Evolutionary conservation across 2,888 invertebrate species (phyloP).

Genomic region (Drosophila pseudotakahashii): DNA sequence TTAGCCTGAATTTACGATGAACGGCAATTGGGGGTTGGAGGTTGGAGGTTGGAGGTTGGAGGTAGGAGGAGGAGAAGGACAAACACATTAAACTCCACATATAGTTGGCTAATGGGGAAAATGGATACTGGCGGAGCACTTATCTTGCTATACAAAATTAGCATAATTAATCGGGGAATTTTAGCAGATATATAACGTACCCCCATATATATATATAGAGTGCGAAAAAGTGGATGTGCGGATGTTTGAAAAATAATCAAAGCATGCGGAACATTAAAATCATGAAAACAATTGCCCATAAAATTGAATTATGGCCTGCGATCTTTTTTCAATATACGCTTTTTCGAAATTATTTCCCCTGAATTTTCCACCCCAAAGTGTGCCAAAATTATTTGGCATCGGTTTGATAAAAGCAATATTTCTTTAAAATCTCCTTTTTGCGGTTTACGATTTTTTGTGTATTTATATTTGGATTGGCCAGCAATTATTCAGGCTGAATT

Average conservation of each 20-base stretch:
- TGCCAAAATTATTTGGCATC: conserved; percentile 4
- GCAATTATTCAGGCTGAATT: conserved; percentile 6
- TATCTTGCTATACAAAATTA: conserved; percentile 27
- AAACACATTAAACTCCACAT: conserved; percentile 42
- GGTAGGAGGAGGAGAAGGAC: not conserved
- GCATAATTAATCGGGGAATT: conserved; percentile 31
- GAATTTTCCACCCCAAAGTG: not conserved
- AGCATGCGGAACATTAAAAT: conserved; percentile 32
- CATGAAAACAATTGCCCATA: conserved; percentile 44
- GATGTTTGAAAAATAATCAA: conserved; percentile 35
- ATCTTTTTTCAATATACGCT: conserved; percentile 15
- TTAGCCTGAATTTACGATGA: conserved; percentile 28
- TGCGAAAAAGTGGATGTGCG: conserved; percentile 1
- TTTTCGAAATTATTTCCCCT: conserved; percentile 24
- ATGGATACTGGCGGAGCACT: conserved; percentile 13
- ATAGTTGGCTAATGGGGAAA: conserved; percentile 28
- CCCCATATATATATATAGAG: not conserved
- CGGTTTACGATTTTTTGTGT: conserved; percentile 4
- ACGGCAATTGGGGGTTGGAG: not conserved
- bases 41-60: no score
- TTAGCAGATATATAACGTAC: not conserved
- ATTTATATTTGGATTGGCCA: conserved; percentile 20
- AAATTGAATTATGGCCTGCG: conserved; percentile 58
- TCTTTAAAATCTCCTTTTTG: conserved; percentile 6
- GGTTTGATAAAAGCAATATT: conserved; percentile 27